Evolutionary conservation across 2,888 invertebrate species (phyloP).

Genomic region (Zygaena filipendulae): DNA sequence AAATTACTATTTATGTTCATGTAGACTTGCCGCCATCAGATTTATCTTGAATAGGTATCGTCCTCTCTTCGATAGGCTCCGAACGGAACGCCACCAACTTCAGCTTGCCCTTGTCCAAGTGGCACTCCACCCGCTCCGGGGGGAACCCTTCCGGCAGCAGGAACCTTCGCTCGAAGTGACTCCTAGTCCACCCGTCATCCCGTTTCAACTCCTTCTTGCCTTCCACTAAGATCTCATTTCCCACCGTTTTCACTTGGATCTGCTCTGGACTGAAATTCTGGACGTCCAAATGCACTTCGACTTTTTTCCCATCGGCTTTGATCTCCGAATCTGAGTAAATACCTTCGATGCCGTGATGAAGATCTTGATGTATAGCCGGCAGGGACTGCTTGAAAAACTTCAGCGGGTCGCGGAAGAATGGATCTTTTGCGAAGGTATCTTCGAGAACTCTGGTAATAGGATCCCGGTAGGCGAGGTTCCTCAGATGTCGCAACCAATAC

Average conservation of each 20-base stretch:
- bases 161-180: slow-evolving; percentile 82
- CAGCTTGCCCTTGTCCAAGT: slow-evolving; percentile 80
- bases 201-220: slow-evolving; percentile 82
- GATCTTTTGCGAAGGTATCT: slow-evolving; percentile 46
- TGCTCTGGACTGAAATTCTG: slow-evolving; percentile 84
- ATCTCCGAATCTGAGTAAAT: slow-evolving; percentile 66
- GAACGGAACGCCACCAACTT: slow-evolving; percentile 73
- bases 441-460: slow-evolving; percentile 38
- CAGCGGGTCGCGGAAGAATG: slow-evolving; percentile 49
- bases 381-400: slow-evolving; percentile 37
- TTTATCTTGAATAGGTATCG: slow-evolving; percentile 43
- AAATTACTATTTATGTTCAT: too few species aligned
- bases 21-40: slow-evolving; percentile 9
- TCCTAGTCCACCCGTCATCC: slow-evolving; percentile 79
- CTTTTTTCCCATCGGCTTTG: slow-evolving; percentile 72
- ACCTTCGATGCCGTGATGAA: slow-evolving; percentile 48
- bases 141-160: slow-evolving; percentile 81
- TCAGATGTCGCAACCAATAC: slow-evolving; percentile 53
- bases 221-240: slow-evolving; percentile 77
- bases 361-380: slow-evolving; percentile 25
- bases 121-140: slow-evolving; percentile 76
- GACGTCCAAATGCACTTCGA: slow-evolving; percentile 79
- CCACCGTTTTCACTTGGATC: slow-evolving; percentile 80
- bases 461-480: slow-evolving; percentile 41
- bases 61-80: slow-evolving; percentile 39